phyloP scores from a whole-genome alignment of 2,113 vertebrate genomes.

The Macquaria ambigua region DNA sequence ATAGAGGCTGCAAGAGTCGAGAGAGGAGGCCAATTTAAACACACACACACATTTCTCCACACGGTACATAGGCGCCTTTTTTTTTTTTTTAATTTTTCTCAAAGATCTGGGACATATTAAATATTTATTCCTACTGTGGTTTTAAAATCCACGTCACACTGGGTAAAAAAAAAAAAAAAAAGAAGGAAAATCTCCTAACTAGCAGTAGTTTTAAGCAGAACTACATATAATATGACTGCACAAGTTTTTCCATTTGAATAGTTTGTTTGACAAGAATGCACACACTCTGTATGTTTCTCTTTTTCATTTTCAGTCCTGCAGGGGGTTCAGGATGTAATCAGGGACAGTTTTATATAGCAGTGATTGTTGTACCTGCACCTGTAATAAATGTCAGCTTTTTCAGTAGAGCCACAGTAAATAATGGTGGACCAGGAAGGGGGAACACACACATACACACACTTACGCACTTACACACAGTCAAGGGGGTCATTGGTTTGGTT shows the following conservation, averaged over 20 bases:
- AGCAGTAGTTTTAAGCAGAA: constrained; percentile 33
- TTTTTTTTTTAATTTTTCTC: constrained; percentile 1
- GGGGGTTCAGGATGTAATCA: constrained; percentile 33
- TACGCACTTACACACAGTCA: constrained; percentile 4
- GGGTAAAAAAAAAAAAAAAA: constrained; percentile 13
- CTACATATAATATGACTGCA: constrained; percentile 12
- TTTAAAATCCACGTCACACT: constrained; percentile 33
- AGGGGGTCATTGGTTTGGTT: constrained; percentile 10
- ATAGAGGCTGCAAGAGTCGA: constrained; percentile 20
- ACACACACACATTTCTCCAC: background rate
- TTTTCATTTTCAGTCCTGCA: constrained; percentile 1
- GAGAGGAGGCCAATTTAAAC: constrained; percentile 29
- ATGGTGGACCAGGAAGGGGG: background rate
- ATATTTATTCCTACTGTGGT: constrained; percentile 63
- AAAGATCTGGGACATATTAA: constrained; percentile 66
- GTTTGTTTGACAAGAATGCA: constrained; percentile 30
- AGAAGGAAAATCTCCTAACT: constrained; percentile 36
- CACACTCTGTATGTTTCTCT: background rate
- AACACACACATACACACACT: background rate
- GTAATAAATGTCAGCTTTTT: constrained; percentile 48
- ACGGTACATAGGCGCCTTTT: background rate
- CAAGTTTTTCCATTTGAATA: constrained; percentile 23
- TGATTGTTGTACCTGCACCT: constrained; percentile 38
- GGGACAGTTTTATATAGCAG: constrained; percentile 21
- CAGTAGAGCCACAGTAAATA: constrained; percentile 34